These are phyloP conservation scores for Paragorgia papillata DNA, from an alignment of 92 coral and sea anemone species.

Conservation along the genomic window DNA sequence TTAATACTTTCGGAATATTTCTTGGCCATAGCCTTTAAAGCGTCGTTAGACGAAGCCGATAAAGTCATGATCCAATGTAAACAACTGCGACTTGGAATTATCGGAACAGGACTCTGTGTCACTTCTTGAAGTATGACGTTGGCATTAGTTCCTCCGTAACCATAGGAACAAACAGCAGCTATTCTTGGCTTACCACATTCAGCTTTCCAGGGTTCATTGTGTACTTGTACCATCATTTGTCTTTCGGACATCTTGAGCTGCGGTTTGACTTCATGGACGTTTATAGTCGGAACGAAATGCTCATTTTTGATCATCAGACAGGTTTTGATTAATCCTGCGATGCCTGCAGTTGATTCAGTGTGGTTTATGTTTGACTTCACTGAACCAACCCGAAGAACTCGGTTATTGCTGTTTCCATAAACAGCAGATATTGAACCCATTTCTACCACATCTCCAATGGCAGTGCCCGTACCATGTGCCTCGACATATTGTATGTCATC, in stretches of 20 bases:
- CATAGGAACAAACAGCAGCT: conserved; percentile 64
- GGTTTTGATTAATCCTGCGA: conserved; percentile 73
- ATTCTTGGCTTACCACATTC: conserved; percentile 55
- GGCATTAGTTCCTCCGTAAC: conserved; percentile 68
- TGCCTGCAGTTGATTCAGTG: conserved; percentile 77
- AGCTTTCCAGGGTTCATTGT: conserved; percentile 42
- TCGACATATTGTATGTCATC: conserved; percentile 49
- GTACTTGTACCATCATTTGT: not conserved
- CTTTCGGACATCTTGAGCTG: conserved; percentile 69
- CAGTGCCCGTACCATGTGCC: conserved; percentile 64
- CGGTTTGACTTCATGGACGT: conserved; percentile 58
- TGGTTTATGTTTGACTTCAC: conserved; percentile 83
- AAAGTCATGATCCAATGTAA: conserved; percentile 47
- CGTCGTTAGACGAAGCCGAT: conserved; percentile 53
- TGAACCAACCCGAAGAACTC: conserved; percentile 23
- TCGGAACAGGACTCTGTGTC: not conserved
- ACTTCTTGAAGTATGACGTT: conserved; percentile 57
- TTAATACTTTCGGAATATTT: conserved; percentile 33
- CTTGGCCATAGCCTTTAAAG: conserved; percentile 54
- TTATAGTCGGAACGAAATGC: conserved; percentile 43
- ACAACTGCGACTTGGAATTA: not conserved
- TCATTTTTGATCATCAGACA: no score
- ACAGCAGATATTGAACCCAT: no score
- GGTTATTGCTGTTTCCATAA: no score
- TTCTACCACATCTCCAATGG: no score